These are phyloP conservation scores for Atopsyche davidsoni DNA, from an alignment of 1,140 invertebrate species.

Conservation along the genomic window DNA sequence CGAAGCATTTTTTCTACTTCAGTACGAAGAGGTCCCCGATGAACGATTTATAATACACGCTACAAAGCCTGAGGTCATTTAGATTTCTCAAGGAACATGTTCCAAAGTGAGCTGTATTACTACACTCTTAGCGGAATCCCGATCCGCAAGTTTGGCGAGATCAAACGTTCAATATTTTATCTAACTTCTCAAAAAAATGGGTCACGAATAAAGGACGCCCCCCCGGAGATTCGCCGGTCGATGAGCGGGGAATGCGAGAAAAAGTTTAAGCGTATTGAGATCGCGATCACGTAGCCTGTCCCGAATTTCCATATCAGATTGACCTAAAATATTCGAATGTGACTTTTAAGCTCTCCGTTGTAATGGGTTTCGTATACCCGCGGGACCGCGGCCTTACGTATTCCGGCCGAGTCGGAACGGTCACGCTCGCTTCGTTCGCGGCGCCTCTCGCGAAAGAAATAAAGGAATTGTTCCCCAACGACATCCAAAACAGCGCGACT, in stretches of 20 bases:
- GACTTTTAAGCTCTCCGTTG: conserved; percentile 23
- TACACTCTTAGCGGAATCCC: too few species aligned
- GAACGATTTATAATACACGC: too few species aligned
- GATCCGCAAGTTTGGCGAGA: too few species aligned
- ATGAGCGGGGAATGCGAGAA: conserved; percentile 5
- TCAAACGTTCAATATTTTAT: too few species aligned
- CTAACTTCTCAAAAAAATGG: too few species aligned
- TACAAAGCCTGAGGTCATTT: too few species aligned
- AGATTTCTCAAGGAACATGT: too few species aligned
- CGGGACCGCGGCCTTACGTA: conserved; percentile 13
- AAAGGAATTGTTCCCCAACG: conserved; percentile 17
- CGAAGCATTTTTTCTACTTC: too few species aligned
- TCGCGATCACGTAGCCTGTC: conserved; percentile 24
- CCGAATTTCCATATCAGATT: conserved; percentile 30
- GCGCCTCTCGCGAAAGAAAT: conserved; percentile 10
- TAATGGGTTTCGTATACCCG: conserved; percentile 29
- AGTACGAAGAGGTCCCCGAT: too few species aligned
- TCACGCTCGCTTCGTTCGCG: conserved; percentile 17
- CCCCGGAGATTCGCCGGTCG: not conserved
- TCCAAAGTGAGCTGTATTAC: too few species aligned
- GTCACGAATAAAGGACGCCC: not conserved
- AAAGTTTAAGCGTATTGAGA: conserved; percentile 22
- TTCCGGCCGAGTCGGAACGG: conserved; percentile 12
- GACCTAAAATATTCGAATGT: conserved; percentile 30
- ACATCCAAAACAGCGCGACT: too few species aligned